Conservation (phyloP, 2,797 vertebrate genomes). For the Lateolabrax maculatus region DNA sequence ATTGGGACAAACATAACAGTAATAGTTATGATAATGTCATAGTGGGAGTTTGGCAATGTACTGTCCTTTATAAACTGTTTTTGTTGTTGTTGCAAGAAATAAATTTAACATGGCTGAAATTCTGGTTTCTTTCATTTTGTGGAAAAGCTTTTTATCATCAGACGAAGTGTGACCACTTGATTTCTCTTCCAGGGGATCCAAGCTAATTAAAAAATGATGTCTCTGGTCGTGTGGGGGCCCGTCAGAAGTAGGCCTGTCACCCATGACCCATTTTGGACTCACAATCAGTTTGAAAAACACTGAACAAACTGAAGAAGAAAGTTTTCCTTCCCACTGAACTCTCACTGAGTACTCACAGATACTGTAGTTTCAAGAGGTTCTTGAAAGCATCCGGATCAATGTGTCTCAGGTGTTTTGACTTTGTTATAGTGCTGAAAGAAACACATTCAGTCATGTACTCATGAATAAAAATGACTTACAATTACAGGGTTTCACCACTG, state of each 20-base stretch:
- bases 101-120: constrained; percentile 4
- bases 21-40: constrained; percentile 23
- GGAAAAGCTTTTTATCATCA: background rate
- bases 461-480: constrained; percentile 6
- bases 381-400: constrained; percentile 91
- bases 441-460: constrained; percentile 7
- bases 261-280: constrained; percentile 66
- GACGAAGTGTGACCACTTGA: constrained; percentile 47
- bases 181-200: constrained; percentile 47
- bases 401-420: constrained; percentile 89
- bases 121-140: background rate
- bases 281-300: constrained; percentile 47
- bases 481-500: constrained; percentile 9
- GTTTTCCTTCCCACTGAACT: background rate
- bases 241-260: constrained; percentile 62
- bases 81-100: background rate
- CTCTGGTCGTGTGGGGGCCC: constrained; percentile 30
- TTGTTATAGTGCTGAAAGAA: constrained; percentile 91
- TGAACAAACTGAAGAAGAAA: constrained; percentile 11
- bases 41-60: constrained; percentile 1
- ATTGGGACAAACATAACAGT: constrained; percentile 39
- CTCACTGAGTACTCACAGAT: constrained; percentile 89
- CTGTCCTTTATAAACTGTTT: background rate
- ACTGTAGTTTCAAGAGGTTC: constrained; percentile 88
- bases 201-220: constrained; percentile 67